phyloP scores from a whole-genome alignment of 2,113 vertebrate genomes.

The Irena cyanogastra region DNA sequence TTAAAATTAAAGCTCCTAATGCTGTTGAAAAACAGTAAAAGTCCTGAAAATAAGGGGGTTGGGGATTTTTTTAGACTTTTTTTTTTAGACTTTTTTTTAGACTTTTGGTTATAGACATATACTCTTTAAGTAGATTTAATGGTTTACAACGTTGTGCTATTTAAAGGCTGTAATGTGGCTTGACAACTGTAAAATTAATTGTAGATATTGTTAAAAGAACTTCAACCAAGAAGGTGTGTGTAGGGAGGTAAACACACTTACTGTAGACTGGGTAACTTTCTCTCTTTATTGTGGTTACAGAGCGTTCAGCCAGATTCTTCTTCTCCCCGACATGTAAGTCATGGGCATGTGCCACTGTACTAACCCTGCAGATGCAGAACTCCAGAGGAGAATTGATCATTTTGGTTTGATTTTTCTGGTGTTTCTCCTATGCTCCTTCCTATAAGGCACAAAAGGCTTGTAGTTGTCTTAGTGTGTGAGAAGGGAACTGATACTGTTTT shows the following conservation, averaged over 20 bases:
- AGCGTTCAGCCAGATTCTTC: slow-evolving; percentile 98
- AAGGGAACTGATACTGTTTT: neutral
- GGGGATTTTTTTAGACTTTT: neutral
- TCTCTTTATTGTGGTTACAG: slow-evolving; percentile 70
- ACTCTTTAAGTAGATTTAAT: neutral
- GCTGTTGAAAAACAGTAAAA: neutral
- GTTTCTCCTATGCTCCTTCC: neutral
- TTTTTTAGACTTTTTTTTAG: too few species aligned
- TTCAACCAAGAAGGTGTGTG: neutral
- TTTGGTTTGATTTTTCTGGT: neutral
- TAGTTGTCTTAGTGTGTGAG: neutral
- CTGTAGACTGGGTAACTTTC: neutral
- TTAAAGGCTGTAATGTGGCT: neutral
- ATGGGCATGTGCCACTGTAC: neutral
- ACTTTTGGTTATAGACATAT: neutral
- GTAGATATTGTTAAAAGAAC: neutral
- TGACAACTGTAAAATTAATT: neutral
- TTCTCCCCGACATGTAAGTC: slow-evolving; percentile 95
- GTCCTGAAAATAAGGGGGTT: neutral
- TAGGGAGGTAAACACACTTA: neutral
- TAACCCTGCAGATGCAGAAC: slow-evolving; percentile 38
- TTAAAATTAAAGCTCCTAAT: neutral
- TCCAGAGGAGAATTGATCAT: neutral
- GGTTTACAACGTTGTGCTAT: neutral
- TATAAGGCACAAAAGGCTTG: neutral